Conservation (phyloP, 92 coral and sea anemone species). For the Nematostella vectensis region DNA sequence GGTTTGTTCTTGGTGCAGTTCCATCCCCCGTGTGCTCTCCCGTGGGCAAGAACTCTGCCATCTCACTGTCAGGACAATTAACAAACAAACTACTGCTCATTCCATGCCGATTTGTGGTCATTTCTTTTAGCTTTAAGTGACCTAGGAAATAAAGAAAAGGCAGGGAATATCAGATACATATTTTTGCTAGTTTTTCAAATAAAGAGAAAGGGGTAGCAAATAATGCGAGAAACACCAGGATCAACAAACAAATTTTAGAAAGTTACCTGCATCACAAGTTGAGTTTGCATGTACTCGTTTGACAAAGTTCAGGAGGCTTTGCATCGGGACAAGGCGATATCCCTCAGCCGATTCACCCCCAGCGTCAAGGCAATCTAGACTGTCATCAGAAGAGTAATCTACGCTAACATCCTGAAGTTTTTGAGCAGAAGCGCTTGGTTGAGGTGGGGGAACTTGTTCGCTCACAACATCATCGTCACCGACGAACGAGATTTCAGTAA, state of each 20-base stretch:
- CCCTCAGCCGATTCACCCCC: slow-evolving; percentile 15
- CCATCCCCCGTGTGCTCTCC: slow-evolving; percentile 9
- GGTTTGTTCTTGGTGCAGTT: slow-evolving; percentile 11
- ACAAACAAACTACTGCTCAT: slow-evolving; percentile 19
- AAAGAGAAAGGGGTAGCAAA: too few species aligned
- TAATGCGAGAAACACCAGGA: too few species aligned
- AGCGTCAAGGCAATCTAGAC: slow-evolving; percentile 12
- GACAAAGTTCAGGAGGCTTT: slow-evolving; percentile 23
- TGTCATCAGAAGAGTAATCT: slow-evolving; percentile 14
- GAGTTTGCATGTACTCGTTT: slow-evolving; percentile 13
- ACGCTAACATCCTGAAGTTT: slow-evolving; percentile 2
- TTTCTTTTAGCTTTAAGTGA: background rate
- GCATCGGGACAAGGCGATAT: slow-evolving; percentile 28
- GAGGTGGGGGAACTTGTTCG: slow-evolving; percentile 31
- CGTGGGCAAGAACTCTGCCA: slow-evolving; percentile 21
- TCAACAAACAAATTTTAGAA: too few species aligned
- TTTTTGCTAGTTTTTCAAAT: background rate
- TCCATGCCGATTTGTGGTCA: slow-evolving; percentile 15
- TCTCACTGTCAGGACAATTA: slow-evolving; percentile 5
- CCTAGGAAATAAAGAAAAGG: slow-evolving; percentile 3
- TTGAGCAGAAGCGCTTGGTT: slow-evolving; percentile 26
- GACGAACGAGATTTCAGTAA: too few species aligned
- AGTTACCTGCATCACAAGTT: slow-evolving; percentile 24
- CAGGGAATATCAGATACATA: background rate
- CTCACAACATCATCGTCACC: too few species aligned